These are phyloP conservation scores for Falco rusticolus DNA, from an alignment of 2,797 vertebrate species.

Conservation along the genomic window DNA sequence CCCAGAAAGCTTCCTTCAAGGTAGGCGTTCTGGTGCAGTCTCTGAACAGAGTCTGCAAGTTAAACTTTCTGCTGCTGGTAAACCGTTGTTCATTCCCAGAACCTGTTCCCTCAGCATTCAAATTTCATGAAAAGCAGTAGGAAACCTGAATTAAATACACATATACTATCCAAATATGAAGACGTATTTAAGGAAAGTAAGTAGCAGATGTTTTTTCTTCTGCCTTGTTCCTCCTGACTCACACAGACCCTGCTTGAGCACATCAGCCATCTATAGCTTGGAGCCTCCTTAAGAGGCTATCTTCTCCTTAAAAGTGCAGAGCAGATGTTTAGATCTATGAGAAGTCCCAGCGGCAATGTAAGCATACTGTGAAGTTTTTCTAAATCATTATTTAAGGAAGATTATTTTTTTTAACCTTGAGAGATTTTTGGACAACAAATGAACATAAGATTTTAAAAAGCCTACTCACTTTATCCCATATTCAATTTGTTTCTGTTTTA, in stretches of 20 bases:
- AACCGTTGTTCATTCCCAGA: neutral
- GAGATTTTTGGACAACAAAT: neutral
- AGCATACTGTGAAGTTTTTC: neutral
- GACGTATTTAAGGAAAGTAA: neutral
- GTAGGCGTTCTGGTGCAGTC: neutral
- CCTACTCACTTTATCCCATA: neutral
- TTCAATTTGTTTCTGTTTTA: neutral
- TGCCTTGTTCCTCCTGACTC: neutral
- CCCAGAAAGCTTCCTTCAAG: neutral
- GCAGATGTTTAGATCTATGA: neutral
- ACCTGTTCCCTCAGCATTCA: neutral
- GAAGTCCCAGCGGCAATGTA: neutral
- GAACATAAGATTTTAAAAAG: neutral
- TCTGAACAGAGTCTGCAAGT: neutral
- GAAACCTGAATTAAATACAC: neutral
- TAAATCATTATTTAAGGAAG: neutral
- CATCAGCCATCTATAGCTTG: neutral
- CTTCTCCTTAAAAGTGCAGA: neutral
- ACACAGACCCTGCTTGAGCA: neutral
- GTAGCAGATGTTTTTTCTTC: neutral
- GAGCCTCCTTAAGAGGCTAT: neutral
- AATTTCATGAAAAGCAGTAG: neutral
- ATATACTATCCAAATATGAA: neutral
- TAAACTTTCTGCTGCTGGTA: neutral
- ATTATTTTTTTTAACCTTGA: neutral